Conservation (phyloP, 1,140 invertebrate species). For the Theocolax elegans region DNA sequence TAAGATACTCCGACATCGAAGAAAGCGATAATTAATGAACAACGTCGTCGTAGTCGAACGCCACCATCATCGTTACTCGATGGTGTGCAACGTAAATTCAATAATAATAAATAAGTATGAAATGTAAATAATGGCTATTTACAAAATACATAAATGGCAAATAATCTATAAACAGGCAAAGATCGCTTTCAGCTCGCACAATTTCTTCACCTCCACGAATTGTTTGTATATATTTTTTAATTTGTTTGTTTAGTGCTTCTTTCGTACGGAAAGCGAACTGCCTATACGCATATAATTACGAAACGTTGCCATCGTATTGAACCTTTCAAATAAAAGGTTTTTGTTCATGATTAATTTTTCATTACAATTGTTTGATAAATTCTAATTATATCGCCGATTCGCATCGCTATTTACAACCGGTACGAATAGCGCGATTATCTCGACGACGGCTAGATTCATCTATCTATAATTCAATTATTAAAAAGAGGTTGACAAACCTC, state of each 20-base stretch:
- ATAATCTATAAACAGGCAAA: slow-evolving; percentile 61
- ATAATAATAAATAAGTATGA: slow-evolving; percentile 66
- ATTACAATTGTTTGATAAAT: too few relatives aligned
- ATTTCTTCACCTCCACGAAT: background rate
- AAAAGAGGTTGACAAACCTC: slow-evolving; percentile 19
- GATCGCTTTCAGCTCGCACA: slow-evolving; percentile 39
- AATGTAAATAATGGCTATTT: slow-evolving; percentile 67
- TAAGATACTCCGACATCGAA: slow-evolving; percentile 48
- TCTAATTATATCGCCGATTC: background rate
- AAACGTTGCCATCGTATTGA: slow-evolving; percentile 41
- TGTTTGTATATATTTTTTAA: background rate
- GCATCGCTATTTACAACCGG: slow-evolving; percentile 30
- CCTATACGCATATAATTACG: slow-evolving; percentile 24
- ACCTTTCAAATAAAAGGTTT: too few relatives aligned
- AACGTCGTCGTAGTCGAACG: slow-evolving; percentile 51
- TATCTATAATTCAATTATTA: slow-evolving; percentile 23
- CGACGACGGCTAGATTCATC: too few relatives aligned
- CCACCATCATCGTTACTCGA: slow-evolving; percentile 53
- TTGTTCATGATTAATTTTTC: too few relatives aligned
- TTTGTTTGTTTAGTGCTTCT: background rate
- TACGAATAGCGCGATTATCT: background rate
- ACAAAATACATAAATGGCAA: slow-evolving; percentile 65
- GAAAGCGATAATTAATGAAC: slow-evolving; percentile 58
- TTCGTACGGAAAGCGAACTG: background rate
- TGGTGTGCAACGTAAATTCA: slow-evolving; percentile 56